Evolutionary conservation across 2,888 invertebrate genomes (phyloP), one percentile per base, ranked within the genome.

Genomic region (Calliscelio sp.): DNA sequence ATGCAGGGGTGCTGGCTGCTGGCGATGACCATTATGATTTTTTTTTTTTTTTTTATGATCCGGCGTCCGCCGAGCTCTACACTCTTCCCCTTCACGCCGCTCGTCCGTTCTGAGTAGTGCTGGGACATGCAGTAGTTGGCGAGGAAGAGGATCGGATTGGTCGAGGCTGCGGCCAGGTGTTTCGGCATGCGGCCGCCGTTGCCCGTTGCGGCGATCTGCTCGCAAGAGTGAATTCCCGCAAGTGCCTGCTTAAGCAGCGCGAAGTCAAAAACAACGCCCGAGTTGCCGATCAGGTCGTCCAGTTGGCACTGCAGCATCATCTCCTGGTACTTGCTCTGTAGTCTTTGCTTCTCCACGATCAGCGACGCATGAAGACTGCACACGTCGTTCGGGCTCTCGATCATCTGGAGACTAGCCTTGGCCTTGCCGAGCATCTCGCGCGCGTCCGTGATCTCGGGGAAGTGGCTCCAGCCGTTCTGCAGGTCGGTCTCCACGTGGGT

Each of bases 91-190:
- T n/a, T n/a, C n/a, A n/a, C n/a, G n/a, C n/a, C n/a, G n/a, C n/a
- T n/a, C n/a, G n/a, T n/a, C n/a, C n/a, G n/a, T n/a, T n/a, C n/a
- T n/a, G 95, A 95, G 92, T 96, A 96, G 81, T 96, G 92, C 90
- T 96, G 96, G 18, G 96, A 96, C 94, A 96, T 95, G 92, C 96
- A 97, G 91, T 96, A 96, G 91, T 97, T 97, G 70, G 96, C 96
- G 83, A 97, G 94, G 90, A 96, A 95, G 86, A 96, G 93, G 49
- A 96, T 95, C 6, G 96, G 96, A 90, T 96, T 96, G 87, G 95
- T 95, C 84, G 95, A 94, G 7, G 94, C 93, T 38, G 93, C n/a
- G n/a, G n/a, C 89, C 24, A 91, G 55, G 66, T 92, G 91, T 78
- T 90, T 91, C 7, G 90, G 88, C 65, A 91, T 46, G 57, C 92